Evolutionary conservation across 2,797 vertebrate species (phyloP).

Genomic region (Apodemus agrarius): DNA sequence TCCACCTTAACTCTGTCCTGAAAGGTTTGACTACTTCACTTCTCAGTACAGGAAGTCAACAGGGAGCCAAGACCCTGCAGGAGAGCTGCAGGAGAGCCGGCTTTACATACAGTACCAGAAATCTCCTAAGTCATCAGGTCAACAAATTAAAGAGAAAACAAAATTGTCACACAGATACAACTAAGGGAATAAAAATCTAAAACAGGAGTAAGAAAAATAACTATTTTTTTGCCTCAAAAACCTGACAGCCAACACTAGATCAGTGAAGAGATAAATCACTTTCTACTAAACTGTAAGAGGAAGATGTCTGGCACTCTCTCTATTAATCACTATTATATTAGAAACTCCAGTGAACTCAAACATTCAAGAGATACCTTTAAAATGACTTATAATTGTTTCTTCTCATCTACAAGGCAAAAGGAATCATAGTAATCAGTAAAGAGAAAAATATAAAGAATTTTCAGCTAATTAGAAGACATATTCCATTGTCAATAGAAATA

Average conservation of each 20-base stretch:
- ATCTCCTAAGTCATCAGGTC: neutral
- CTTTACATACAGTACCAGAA: neutral
- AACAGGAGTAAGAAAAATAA: neutral
- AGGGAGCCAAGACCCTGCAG: neutral
- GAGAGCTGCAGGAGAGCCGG: neutral
- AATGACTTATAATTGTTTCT: neutral
- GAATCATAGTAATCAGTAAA: neutral
- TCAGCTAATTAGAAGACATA: neutral
- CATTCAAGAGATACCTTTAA: neutral
- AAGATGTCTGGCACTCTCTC: neutral
- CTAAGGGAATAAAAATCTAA: slow-evolving; percentile 6
- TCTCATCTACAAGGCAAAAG: neutral
- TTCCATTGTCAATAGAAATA: slow-evolving; percentile 19
- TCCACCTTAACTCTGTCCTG: neutral
- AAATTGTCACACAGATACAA: neutral
- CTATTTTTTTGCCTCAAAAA: neutral
- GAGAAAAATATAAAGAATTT: neutral
- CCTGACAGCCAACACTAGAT: neutral
- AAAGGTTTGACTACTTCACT: neutral
- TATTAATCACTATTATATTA: neutral
- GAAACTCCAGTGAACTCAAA: neutral
- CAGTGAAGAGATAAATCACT: neutral
- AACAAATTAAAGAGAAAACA: slow-evolving; percentile 22
- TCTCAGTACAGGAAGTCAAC: neutral
- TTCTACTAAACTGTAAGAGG: neutral